These are phyloP conservation scores for Plectrocnemia conspersa DNA, from an alignment of 1,140 invertebrate species.

Conservation along the genomic window DNA sequence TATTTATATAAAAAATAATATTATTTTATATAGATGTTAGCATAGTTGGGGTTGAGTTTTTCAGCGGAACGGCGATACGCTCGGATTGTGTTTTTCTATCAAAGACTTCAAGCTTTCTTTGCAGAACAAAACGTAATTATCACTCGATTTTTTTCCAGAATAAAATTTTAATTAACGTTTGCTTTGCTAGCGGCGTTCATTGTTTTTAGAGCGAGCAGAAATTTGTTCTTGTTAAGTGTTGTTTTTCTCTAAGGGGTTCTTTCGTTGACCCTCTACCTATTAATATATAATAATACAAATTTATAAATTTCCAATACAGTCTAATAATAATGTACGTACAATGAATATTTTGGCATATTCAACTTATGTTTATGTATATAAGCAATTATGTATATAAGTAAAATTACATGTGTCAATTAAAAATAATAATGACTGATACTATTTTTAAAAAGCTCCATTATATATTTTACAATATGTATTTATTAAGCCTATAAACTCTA, in stretches of 20 bases:
- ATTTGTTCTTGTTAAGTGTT: conserved; percentile 26
- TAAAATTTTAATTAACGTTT: conserved; percentile 31
- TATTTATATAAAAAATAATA: too few relatives aligned
- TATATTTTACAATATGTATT: too few relatives aligned
- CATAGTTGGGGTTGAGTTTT: too few relatives aligned
- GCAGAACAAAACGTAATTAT: conserved; percentile 28
- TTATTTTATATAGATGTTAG: too few relatives aligned
- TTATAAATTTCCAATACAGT: conserved; percentile 4
- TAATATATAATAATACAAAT: conserved; percentile 4
- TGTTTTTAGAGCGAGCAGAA: conserved; percentile 21
- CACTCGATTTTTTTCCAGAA: conserved; percentile 28
- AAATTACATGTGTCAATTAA: too few relatives aligned
- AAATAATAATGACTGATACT: too few relatives aligned
- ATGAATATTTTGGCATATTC: too few relatives aligned
- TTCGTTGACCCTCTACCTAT: conserved; percentile 7
- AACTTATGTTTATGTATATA: too few relatives aligned
- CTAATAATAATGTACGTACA: too few relatives aligned
- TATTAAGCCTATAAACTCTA: background rate
- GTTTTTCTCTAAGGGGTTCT: conserved; percentile 16
- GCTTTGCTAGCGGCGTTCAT: conserved; percentile 27
- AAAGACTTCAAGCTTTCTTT: conserved; percentile 17
- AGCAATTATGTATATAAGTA: too few relatives aligned
- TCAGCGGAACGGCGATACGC: conserved; percentile 7
- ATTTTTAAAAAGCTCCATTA: too few relatives aligned
- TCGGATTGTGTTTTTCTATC: conserved; percentile 21